Evolutionary conservation across 2,888 invertebrate species (phyloP), one percentile per base, ranked within the genome.

Genomic region (Camptogramma bilineatum): DNA sequence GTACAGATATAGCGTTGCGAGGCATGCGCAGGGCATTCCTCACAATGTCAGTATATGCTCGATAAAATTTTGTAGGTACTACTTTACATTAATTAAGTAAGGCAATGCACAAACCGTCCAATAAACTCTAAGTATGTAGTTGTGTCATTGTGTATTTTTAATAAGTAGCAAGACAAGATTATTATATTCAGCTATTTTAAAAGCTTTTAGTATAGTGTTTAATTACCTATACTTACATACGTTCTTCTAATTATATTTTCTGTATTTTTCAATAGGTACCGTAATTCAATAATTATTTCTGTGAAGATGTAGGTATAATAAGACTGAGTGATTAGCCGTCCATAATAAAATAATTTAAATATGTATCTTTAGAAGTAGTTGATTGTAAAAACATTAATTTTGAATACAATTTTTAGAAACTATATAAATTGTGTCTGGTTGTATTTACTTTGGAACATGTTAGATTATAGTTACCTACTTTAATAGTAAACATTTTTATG

Each of bases 241-340:
- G n/a, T n/a, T n/a, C 13, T 39, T 13, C 3, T 10, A 10, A 2
- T 10, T 13, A 39, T 39, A 0, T 39, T 13, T 39, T 39, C 13
- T 39, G 13, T 39, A 4, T 39, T 39, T 13, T 39, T 10, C 13
- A 13, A n/a, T n/a, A n/a, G n/a, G n/a, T 3, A 13, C 0, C 10
- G 13, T 39, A 39, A 13, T 4, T 39, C 13, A 4, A 5, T 21
- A 47, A 13, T 19, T 4, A 51, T 51, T 28, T 28, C 17, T 31
- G 16, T 51, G 51, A 28, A 48, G 19, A 28, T 18, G 44, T 44
- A 50, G 16, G 8, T 48, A 18, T 18, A n/a, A 51, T 31, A 56
- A 56, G 56, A 56, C 56, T 56, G 56, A 52, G 10, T 52, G 52
- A 48, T 17, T 31, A 48, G 19, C 56, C 47, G 56, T 56, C 48